Percentiles rank a stretch among this genome's conserved stretches.
Evolutionary conservation across 2,113 vertebrate genomes (phyloP).

Genomic region (Lonchura striata): DNA sequence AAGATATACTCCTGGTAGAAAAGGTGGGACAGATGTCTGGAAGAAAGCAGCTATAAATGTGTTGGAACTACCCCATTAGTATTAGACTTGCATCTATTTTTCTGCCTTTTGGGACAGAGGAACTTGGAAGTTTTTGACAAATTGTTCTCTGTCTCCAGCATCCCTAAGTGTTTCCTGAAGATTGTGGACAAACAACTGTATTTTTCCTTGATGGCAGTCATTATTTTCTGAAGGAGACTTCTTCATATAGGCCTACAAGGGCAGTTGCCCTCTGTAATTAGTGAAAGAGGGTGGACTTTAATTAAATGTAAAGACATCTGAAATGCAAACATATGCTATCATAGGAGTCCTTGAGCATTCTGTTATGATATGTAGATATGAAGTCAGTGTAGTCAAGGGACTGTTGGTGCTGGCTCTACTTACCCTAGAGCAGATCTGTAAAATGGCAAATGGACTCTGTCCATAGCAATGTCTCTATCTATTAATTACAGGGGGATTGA

Average conservation of each 20-base stretch:
- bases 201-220: background rate
- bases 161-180: background rate
- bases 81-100: background rate
- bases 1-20: background rate
- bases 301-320: background rate
- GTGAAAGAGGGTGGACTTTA: background rate
- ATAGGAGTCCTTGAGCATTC: background rate
- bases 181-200: background rate
- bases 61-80: background rate
- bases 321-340: background rate
- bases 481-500: background rate
- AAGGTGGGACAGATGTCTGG: background rate
- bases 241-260: background rate
- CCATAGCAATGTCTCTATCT: background rate
- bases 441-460: background rate
- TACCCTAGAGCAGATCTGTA: background rate
- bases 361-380: background rate
- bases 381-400: background rate
- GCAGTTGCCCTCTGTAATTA: background rate
- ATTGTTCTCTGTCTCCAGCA: background rate
- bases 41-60: background rate
- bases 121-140: background rate
- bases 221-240: background rate
- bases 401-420: background rate
- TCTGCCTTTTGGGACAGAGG: background rate